Evolutionary conservation across 2,888 invertebrate species (phyloP).

Genomic region (Norana najaformis): DNA sequence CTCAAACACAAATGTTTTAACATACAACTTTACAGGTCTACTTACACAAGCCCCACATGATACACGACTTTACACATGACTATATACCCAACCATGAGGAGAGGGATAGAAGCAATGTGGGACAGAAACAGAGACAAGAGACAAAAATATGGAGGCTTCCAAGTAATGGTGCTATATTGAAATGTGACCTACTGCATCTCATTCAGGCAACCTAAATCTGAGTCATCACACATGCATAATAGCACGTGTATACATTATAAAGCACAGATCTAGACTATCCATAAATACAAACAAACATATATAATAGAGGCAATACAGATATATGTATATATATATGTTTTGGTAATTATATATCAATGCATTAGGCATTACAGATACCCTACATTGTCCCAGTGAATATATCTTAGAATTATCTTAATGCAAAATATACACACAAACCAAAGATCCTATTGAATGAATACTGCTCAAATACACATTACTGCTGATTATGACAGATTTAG

Average conservation of each 20-base stretch:
- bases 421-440: neutral
- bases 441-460: neutral
- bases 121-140: neutral
- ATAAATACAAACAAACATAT: neutral
- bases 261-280: neutral
- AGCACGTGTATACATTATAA: neutral
- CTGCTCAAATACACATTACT: neutral
- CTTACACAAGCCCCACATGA: no score
- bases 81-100: no score
- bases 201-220: neutral
- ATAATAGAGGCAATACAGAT: no score
- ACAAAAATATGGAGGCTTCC: neutral
- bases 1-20: no score
- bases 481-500: neutral
- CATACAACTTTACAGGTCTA: no score
- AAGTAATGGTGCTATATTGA: neutral
- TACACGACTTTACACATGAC: no score
- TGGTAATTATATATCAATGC: neutral
- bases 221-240: neutral
- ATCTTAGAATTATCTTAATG: neutral
- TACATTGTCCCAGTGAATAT: neutral
- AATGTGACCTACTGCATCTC: neutral
- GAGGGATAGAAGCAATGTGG: no score
- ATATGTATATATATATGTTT: neutral
- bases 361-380: neutral